Base-by-base conservation (phyloP, 2,888 invertebrate genomes). In the Monochamus alternatus region DNA sequence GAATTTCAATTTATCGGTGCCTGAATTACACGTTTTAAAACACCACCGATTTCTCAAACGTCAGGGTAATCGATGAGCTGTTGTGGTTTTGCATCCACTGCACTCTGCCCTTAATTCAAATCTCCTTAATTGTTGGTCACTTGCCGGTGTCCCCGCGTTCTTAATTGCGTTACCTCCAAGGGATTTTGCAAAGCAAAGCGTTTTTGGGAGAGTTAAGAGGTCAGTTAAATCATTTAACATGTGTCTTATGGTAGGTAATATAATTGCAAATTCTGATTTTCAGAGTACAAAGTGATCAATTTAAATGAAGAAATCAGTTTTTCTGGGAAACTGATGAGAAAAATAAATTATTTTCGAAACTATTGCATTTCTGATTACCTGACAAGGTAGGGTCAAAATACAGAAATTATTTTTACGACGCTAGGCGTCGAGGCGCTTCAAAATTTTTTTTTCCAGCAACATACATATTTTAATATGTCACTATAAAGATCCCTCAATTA, bases 21-120 rank as follows among this genome's bases (percentile, higher is more conserved):
- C 30, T n/a, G 47, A 66, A 66, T 55, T 51, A 32, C 52, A 51
- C 51, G 5, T 10, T 51, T 52, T 31, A 52, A 66, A 55, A 66
- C 43, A 69, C 66, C 75, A 55, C 76, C 79, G 78, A 80, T 80
- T 79, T 78, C 80, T 81, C 75, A 77, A 78, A 68, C 80, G 79
- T 79, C 78, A 78, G 79, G 78, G 76, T 77, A 77, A 80, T 80
- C 77, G 78, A 69, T 75, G 74, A 73, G 78, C 75, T 75, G 74
- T 74, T 73, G 75, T 77, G 80, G 77, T 78, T 78, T 77, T 77
- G 78, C 75, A 80, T 80, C 78, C 75, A 66, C 77, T 80, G 78
- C 80, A 78, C 75, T 80, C 77, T 77, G 75, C 80, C 78, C 76
- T 80, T 75, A 80, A 80, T 80, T 80, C 78, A 78, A 78, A 75